Conservation (phyloP, 2,113 vertebrate species). For the Paradoxurus hermaphroditus region DNA sequence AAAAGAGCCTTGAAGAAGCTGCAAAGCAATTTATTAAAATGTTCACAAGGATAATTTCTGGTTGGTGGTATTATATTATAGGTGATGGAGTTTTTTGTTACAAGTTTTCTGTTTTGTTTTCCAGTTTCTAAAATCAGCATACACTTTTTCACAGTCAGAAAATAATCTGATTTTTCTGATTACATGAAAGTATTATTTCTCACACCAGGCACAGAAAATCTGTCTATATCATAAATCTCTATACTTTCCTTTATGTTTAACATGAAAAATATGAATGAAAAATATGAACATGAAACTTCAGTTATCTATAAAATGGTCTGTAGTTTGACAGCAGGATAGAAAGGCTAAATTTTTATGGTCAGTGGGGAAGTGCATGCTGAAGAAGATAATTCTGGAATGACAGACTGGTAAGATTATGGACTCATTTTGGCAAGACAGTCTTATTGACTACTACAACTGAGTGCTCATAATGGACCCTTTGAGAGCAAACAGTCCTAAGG, state of each 20-base stretch:
- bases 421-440: conserved; percentile 7
- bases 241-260: background rate
- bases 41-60: background rate
- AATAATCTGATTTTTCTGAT: conserved; percentile 9
- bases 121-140: conserved; percentile 2
- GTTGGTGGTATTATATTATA: background rate
- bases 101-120: background rate
- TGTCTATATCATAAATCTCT: background rate
- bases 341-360: background rate
- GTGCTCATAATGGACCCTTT: conserved; percentile 22
- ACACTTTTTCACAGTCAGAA: background rate
- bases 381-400: background rate
- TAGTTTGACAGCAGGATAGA: background rate
- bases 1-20: background rate
- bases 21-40: conserved; percentile 10
- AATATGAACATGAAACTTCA: background rate
- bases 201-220: background rate
- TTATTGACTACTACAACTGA: background rate
- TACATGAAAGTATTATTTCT: background rate
- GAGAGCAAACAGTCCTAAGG: background rate
- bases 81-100: background rate
- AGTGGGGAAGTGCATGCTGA: background rate
- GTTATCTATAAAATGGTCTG: background rate
- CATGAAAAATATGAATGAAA: conserved; percentile 2
- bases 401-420: background rate